phyloP scores from a whole-genome alignment of 2,113 vertebrate genomes.

The Scomber scombrus region DNA sequence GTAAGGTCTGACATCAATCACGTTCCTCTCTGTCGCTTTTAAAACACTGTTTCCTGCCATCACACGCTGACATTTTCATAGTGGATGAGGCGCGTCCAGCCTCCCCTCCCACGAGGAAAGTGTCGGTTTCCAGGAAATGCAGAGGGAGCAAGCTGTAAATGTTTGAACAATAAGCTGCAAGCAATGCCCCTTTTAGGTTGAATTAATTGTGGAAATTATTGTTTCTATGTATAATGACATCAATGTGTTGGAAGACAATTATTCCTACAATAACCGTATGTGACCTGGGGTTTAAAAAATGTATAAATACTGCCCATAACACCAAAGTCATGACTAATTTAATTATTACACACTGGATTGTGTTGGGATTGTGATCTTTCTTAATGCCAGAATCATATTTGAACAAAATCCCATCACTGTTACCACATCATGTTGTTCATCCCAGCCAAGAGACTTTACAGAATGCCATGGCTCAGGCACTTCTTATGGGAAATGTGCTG shows the following conservation, averaged over 20 bases:
- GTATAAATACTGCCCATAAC: not conserved
- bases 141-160: constrained; percentile 18
- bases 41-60: constrained; percentile 29
- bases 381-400: constrained; percentile 14
- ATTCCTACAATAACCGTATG: constrained; percentile 3
- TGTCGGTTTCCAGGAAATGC: constrained; percentile 29
- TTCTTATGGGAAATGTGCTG: constrained; percentile 18
- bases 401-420: constrained; percentile 1
- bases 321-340: not conserved
- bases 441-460: constrained; percentile 11
- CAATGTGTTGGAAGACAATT: not conserved
- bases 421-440: constrained; percentile 15
- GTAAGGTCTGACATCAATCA: constrained; percentile 31
- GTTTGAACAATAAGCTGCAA: constrained; percentile 7
- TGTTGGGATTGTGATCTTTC: not conserved
- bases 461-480: not conserved
- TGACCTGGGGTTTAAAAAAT: not conserved
- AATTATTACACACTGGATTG: constrained; percentile 18
- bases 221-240: constrained; percentile 2
- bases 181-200: constrained; percentile 11
- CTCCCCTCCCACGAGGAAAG: constrained; percentile 23
- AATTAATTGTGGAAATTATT: constrained; percentile 1
- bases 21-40: constrained; percentile 17
- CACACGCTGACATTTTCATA: constrained; percentile 51
- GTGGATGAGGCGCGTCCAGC: constrained; percentile 19